phyloP scores from a whole-genome alignment of 1,140 invertebrate genomes.

The Glomeris maerens region DNA sequence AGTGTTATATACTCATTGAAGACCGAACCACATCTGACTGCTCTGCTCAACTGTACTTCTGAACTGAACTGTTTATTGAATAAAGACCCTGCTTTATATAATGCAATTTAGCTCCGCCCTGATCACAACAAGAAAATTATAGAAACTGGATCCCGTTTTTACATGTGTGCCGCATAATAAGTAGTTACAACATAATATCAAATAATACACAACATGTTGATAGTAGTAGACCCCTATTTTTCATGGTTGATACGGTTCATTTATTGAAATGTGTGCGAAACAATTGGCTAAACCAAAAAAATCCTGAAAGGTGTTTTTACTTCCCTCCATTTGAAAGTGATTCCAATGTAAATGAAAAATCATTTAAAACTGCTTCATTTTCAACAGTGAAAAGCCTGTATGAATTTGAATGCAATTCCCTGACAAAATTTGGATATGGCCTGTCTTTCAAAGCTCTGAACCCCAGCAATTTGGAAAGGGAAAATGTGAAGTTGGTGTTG shows the following conservation, averaged over 20 bases:
- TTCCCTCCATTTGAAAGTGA: slow-evolving; percentile 1
- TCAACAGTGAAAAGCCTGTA: not conserved
- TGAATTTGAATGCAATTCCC: not conserved
- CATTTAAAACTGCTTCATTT: slow-evolving; percentile 1
- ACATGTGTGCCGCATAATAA: no score
- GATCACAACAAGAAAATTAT: no score
- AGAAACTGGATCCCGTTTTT: no score
- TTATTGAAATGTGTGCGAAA: slow-evolving; percentile 8
- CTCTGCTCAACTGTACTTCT: no score
- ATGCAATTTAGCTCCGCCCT: no score
- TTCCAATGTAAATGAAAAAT: not conserved
- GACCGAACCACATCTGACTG: no score
- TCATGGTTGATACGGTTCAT: slow-evolving; percentile 12
- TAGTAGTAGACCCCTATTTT: slow-evolving; percentile 6
- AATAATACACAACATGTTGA: no score
- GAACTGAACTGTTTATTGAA: no score
- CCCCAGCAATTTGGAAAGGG: slow-evolving; percentile 14
- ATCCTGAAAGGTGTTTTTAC: not conserved
- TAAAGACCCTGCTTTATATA: no score
- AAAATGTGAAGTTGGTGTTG: slow-evolving; percentile 16
- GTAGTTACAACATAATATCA: no score
- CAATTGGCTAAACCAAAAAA: slow-evolving; percentile 7
- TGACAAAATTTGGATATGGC: slow-evolving; percentile 14
- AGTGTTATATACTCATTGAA: no score
- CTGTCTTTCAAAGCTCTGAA: slow-evolving; percentile 8